Conservation (phyloP, 2,888 invertebrate genomes). For the Conchocele bisecta region DNA sequence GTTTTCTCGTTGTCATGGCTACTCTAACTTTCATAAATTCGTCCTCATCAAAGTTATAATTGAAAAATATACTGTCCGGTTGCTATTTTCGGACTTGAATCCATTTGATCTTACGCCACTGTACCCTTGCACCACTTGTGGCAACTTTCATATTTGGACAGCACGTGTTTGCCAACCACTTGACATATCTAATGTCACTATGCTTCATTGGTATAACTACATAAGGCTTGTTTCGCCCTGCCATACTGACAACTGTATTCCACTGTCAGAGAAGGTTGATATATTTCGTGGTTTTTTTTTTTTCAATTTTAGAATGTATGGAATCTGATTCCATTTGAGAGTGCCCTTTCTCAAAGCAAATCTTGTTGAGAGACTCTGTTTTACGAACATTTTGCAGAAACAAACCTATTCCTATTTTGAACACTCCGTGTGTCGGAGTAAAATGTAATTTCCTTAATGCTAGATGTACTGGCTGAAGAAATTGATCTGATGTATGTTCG, state of each 20-base stretch:
- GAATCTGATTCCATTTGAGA: slow-evolving; percentile 18
- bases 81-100: no score
- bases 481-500: no score
- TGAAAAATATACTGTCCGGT: no score
- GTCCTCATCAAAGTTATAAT: neutral
- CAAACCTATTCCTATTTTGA: slow-evolving; percentile 16
- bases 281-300: neutral
- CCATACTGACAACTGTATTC: slow-evolving; percentile 10
- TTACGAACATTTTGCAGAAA: neutral
- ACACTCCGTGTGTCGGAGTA: slow-evolving; percentile 9
- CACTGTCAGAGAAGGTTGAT: slow-evolving; percentile 11
- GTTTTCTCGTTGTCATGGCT: no score
- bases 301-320: slow-evolving; percentile 16
- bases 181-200: neutral
- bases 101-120: slow-evolving; percentile 6
- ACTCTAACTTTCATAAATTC: neutral
- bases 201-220: slow-evolving; percentile 5
- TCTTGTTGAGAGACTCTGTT: slow-evolving; percentile 14
- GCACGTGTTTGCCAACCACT: neutral
- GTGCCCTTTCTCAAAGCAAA: slow-evolving; percentile 10
- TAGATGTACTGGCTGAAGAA: no score
- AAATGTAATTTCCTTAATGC: neutral
- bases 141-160: slow-evolving; percentile 1
- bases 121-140: neutral
- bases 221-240: neutral